Conservation (phyloP, 2,888 invertebrate genomes). For the Agrotis ipsilon region DNA sequence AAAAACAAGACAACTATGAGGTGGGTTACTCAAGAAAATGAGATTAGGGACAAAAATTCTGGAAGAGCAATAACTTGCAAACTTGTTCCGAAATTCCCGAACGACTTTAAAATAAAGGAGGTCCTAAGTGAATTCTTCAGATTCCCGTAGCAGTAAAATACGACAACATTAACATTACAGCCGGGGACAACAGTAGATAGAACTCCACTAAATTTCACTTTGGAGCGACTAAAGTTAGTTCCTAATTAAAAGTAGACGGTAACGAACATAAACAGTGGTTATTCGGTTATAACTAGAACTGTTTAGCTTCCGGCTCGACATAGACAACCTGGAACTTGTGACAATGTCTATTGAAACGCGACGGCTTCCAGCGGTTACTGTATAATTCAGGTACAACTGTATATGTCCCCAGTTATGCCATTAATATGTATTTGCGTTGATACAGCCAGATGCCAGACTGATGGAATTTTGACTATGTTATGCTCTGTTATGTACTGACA, state of each 20-base stretch:
- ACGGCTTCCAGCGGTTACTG: slow-evolving; percentile 56
- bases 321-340: slow-evolving; percentile 50
- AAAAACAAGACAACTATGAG: slow-evolving; percentile 26
- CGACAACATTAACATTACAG: slow-evolving; percentile 37
- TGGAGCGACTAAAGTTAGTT: slow-evolving; percentile 48
- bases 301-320: slow-evolving; percentile 45
- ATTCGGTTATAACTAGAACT: slow-evolving; percentile 42
- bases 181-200: slow-evolving; percentile 24
- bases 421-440: slow-evolving; percentile 57
- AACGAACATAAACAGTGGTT: slow-evolving; percentile 53
- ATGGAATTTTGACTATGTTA: slow-evolving; percentile 50
- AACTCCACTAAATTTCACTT: slow-evolving; percentile 49
- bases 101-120: slow-evolving; percentile 52
- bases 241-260: slow-evolving; percentile 62
- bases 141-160: slow-evolving; percentile 40
- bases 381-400: slow-evolving; percentile 49
- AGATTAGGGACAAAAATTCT: slow-evolving; percentile 36
- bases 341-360: slow-evolving; percentile 68
- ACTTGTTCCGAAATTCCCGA: slow-evolving; percentile 45
- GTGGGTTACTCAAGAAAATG: slow-evolving; percentile 25
- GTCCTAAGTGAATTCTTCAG: slow-evolving; percentile 37
- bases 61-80: slow-evolving; percentile 45
- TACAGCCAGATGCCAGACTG: slow-evolving; percentile 35
- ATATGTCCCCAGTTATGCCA: slow-evolving; percentile 53
- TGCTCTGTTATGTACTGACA: slow-evolving; percentile 17